Evolutionary conservation across 1,140 invertebrate species (phyloP).

Genomic region (Atta texana): DNA sequence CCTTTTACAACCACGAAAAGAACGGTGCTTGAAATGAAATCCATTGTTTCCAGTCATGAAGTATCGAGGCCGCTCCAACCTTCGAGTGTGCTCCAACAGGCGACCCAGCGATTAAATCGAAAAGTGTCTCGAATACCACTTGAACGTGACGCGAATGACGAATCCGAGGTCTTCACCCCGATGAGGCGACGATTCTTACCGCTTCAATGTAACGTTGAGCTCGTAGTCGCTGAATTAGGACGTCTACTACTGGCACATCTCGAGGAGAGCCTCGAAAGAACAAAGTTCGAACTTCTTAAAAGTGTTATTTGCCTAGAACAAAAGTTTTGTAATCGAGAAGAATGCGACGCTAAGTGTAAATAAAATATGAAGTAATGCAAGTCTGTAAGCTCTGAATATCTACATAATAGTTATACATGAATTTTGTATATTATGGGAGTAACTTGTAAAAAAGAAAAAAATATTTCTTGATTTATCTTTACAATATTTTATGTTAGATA

Average conservation of each 20-base stretch:
- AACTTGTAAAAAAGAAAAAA: neutral
- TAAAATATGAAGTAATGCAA: constrained; percentile 24
- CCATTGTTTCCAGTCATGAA: constrained; percentile 80
- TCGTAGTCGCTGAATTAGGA: constrained; percentile 54
- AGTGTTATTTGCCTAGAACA: constrained; percentile 2
- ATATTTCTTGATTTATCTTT: neutral
- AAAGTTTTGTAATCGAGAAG: constrained; percentile 37
- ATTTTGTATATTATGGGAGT: neutral
- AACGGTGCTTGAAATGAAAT: constrained; percentile 69
- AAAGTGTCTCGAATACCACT: constrained; percentile 71
- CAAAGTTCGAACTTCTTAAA: neutral
- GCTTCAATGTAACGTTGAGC: constrained; percentile 53
- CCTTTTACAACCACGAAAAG: constrained; percentile 17
- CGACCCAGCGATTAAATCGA: constrained; percentile 72
- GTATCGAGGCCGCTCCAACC: constrained; percentile 64
- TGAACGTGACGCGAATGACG: constrained; percentile 66
- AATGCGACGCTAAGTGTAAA: constrained; percentile 24
- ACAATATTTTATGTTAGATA: neutral
- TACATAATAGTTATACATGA: neutral
- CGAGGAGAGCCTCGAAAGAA: constrained; percentile 20
- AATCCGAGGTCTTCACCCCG: constrained; percentile 62
- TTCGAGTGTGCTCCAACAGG: constrained; percentile 69
- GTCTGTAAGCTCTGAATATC: neutral
- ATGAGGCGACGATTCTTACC: constrained; percentile 46
- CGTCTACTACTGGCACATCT: neutral